These are phyloP conservation scores for Montipora capricornis DNA, from an alignment of 64 coral and sea anemone genomes.

Conservation along the genomic window DNA sequence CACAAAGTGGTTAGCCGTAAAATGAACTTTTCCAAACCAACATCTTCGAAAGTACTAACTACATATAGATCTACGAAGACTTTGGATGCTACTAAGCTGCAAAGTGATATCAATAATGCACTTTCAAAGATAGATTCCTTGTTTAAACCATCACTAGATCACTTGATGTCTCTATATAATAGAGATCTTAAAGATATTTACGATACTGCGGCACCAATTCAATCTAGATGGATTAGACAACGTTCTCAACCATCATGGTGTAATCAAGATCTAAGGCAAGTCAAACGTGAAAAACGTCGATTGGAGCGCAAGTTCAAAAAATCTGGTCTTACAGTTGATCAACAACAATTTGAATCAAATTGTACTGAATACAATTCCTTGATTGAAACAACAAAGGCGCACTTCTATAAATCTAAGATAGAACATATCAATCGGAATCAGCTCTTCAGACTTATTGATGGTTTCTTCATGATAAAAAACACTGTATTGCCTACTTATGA, in stretches of 20 bases:
- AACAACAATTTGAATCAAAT: constrained; percentile 23
- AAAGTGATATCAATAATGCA: not conserved
- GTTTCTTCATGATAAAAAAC: not conserved
- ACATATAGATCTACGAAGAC: constrained; percentile 32
- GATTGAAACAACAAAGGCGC: constrained; percentile 18
- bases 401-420: constrained; percentile 56
- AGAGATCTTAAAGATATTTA: not conserved
- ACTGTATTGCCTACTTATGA: constrained; percentile 1
- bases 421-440: constrained; percentile 39
- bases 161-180: not conserved
- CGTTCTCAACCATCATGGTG: constrained; percentile 40
- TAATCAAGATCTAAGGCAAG: constrained; percentile 27
- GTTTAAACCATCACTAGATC: not conserved
- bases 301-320: constrained; percentile 39
- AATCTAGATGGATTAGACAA: constrained; percentile 23
- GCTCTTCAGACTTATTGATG: constrained; percentile 41
- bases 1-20: not conserved
- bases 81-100: not conserved
- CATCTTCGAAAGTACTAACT: constrained; percentile 13
- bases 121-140: not conserved
- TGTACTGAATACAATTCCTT: constrained; percentile 42
- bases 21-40: constrained; percentile 36
- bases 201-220: not conserved
- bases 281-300: constrained; percentile 37
- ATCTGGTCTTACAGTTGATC: constrained; percentile 48